Conservation (phyloP, 2,113 vertebrate species). For the human region GRCh38 chr9:16569001-16569500, state of each 20-base stretch:
- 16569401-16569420: not conserved
- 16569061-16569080: constrained; percentile 45
- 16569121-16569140: constrained; percentile 35
- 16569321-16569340: not conserved
- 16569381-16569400: constrained; percentile 10
- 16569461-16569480: constrained; percentile 58
- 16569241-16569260: not conserved
- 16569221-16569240: not conserved
- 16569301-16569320: not conserved
- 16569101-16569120: not conserved
- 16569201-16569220: not conserved
- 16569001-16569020: not conserved
- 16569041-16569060: constrained; percentile 35
- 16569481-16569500: constrained; percentile 74
- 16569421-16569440: constrained; percentile 46
- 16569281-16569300: not conserved
- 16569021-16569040: constrained; percentile 15
- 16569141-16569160: constrained; percentile 14
- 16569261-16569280: not conserved
- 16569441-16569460: constrained; percentile 31
- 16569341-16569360: not conserved
- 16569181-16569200: not conserved
- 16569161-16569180: not conserved
- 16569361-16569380: not conserved
- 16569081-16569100: constrained; percentile 48